Base-by-base conservation (phyloP, 2,113 vertebrate genomes). In the Noturus placidus region DNA sequence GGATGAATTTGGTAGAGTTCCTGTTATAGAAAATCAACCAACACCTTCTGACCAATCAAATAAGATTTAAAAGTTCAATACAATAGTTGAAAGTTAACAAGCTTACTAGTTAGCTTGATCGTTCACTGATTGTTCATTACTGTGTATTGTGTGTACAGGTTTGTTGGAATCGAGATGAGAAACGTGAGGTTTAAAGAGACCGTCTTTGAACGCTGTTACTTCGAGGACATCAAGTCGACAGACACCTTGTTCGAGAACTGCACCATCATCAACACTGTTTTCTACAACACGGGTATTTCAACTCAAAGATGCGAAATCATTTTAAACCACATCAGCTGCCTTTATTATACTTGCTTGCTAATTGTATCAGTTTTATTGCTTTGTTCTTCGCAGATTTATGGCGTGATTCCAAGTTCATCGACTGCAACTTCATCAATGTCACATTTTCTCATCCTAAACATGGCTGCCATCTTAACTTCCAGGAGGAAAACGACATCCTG, bases 221-320 rank as follows among this genome's bases (percentile, higher is more conserved):
- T 99, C 91, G 97, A 99, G 92, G 97, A 98, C 6, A 89, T 99
- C 90, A 97, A 91, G 83, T 98, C 98, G 14, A 97, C 93, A 0
- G 97, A 97, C 90, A 98, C 97, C 56, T 97, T 97, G 93, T 99
- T 99, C 63, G 97, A 97, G 94, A 99, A 99, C 84, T 99, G 98
- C 94, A 99, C 97, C 87, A 95, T 99, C 81, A 94, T 96, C 90
- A 95, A 96, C 27, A 97, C 97, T 0, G 20, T 95, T 89, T 99
- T 99, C 93, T 97, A 97, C 70, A 97, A 99, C 92, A 99, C 98
- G 35, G 98, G 98, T 99, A 87, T 67, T 61, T 61, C 33, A 82
- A 17, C 5, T 4, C 17, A 61, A 80, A 59, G 9, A 5, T 6
- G 10, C 1, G 25, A 81, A 38, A 81, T 80, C 56, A 20, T 10